These are phyloP conservation scores for Cossypha dichroa DNA, from an alignment of 2,797 vertebrate genomes.

Conservation along the genomic window DNA sequence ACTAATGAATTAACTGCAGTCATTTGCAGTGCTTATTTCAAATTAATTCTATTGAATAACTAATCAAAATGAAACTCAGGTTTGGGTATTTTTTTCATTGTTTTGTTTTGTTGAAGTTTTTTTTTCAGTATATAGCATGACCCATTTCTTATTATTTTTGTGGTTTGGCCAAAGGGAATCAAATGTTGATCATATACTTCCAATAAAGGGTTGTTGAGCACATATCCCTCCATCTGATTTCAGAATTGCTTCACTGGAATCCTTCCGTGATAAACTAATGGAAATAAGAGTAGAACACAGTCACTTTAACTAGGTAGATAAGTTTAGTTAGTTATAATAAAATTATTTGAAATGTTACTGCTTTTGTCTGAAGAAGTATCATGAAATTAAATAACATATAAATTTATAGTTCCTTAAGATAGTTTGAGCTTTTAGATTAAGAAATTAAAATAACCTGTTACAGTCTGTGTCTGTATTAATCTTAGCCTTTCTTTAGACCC, in stretches of 20 bases:
- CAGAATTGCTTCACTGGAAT: background rate
- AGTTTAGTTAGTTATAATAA: background rate
- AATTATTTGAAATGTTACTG: background rate
- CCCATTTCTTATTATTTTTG: background rate
- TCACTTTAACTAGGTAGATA: background rate
- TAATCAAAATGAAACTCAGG: background rate
- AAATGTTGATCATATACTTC: background rate
- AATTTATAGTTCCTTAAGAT: background rate
- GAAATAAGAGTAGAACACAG: background rate
- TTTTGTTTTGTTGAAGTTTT: background rate
- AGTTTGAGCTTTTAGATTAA: background rate
- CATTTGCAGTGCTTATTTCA: background rate
- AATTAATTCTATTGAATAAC: background rate
- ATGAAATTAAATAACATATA: background rate
- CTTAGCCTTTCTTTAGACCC: background rate
- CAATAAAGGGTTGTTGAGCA: background rate
- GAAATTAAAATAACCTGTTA: background rate
- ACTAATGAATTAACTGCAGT: background rate
- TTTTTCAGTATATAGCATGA: background rate
- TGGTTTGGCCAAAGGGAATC: background rate
- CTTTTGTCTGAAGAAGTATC: background rate
- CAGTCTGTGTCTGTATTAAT: background rate
- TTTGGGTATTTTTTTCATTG: fast-evolving
- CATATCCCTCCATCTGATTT: background rate
- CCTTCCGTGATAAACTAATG: background rate